A percentile compares a stretch with the other conserved stretches of the same genome.
These are phyloP conservation scores for Anas capensis DNA, from an alignment of 2,797 vertebrate species.

Conservation along the genomic window DNA sequence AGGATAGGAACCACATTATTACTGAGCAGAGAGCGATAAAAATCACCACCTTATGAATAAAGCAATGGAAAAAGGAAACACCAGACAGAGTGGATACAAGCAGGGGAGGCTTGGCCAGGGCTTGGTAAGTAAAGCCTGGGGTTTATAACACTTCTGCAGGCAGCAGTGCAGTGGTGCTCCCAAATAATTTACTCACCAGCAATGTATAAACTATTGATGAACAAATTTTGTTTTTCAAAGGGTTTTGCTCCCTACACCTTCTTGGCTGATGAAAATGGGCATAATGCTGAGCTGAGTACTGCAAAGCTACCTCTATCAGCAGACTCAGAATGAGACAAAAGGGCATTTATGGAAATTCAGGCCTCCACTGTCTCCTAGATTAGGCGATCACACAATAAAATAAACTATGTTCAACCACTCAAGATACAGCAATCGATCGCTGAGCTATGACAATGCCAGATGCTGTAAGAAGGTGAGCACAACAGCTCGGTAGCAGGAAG, in stretches of 20 bases:
- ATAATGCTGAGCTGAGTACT: background rate
- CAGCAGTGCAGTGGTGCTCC: background rate
- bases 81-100: conserved; percentile 6
- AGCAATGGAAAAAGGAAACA: conserved; percentile 55
- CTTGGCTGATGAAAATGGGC: background rate
- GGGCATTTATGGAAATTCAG: background rate
- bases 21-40: conserved; percentile 66
- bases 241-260: conserved; percentile 22
- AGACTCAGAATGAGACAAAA: background rate
- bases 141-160: conserved; percentile 29
- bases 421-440: background rate
- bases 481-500: background rate
- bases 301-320: background rate
- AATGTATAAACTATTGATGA: conserved; percentile 16
- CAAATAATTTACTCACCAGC: conserved; percentile 34
- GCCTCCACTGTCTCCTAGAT: background rate
- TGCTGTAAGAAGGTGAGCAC: background rate
- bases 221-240: background rate
- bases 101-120: conserved; percentile 40
- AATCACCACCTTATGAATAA: conserved; percentile 73
- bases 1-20: conserved; percentile 68
- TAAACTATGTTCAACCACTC: background rate
- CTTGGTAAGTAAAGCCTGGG: conserved; percentile 50
- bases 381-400: background rate
- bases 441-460: background rate